Base-by-base conservation (phyloP, 2,797 vertebrate genomes). In the Macropodus opercularis region DNA sequence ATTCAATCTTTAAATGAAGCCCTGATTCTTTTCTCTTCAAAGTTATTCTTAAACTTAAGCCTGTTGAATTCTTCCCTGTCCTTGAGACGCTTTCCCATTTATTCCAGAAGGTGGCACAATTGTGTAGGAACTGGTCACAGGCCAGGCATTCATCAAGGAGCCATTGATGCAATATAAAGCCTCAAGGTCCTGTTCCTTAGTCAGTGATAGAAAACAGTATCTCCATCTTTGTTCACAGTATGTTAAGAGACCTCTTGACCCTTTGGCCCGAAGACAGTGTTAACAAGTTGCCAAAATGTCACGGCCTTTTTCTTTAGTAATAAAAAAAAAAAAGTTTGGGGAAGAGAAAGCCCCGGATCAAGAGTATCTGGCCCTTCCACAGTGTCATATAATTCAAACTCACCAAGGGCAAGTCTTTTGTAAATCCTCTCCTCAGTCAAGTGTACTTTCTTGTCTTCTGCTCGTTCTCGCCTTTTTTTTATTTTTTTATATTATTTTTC, bases 21-120 rank as follows among this genome's bases (percentile, higher is more conserved):
- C 13, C 3, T 3, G 11, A 19, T 50, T 58, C 1, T 53, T 2
- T 42, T 6, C 43, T 59, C 50, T 39, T 7, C 10, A 35, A 39
- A 54, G 19, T 64, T 9, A 23, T 50, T 58, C n/a, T 61, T 40
- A 5, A 55, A 17, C 14, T 18, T 27, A 63, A 34, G 21, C 24
- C 18, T 31, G 34, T 4, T 52, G 14, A 42, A 36, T 5, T 35
- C 8, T 14, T 18, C 9, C 18, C 22, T 18, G 55, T 50, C 68
- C 73, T 78, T 77, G 34, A 43, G 18, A 21, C 17, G 19, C 39
- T 60, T 81, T 39, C 62, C 54, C 24, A 43, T 61, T 77, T 80
- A 42, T 24, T 75, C 90, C 92, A 93, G 89, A 59, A 93, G 92
- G 90, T 90, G 92, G 91, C 88, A 87, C 74, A 73, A 84, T 92